Conservation (phyloP, 2,888 invertebrate genomes). For the Aphodius sticticus region DNA sequence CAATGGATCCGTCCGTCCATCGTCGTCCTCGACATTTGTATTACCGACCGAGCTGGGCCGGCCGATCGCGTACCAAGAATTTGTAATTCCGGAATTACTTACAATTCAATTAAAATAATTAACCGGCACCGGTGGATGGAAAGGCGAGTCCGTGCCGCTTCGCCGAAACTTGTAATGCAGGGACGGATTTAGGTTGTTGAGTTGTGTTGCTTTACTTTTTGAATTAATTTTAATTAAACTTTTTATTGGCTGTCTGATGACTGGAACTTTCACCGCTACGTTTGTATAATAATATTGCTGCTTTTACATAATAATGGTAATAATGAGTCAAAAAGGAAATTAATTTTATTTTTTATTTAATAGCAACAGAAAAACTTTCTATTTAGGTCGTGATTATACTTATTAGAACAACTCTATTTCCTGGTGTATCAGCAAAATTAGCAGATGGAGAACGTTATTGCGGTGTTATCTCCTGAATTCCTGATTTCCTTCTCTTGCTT, state of each 20-base stretch:
- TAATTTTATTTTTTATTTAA: too few relatives aligned
- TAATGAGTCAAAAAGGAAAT: neutral
- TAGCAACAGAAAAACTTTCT: too few relatives aligned
- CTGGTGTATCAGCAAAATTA: too few relatives aligned
- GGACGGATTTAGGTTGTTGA: neutral
- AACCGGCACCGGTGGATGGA: neutral
- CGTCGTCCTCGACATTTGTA: neutral
- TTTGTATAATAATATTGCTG: neutral
- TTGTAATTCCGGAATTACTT: conserved; percentile 4
- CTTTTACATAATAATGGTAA: neutral
- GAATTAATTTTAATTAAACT: neutral
- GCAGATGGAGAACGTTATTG: too few relatives aligned
- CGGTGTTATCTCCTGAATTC: too few relatives aligned
- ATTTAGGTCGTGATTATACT: too few relatives aligned
- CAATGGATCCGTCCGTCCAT: neutral
- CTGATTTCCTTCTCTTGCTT: too few relatives aligned
- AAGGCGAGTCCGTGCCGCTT: neutral
- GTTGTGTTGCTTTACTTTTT: neutral
- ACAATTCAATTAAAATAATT: conserved; percentile 4
- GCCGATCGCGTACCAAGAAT: neutral
- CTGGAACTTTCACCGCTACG: neutral
- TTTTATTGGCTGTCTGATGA: neutral
- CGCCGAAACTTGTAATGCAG: neutral
- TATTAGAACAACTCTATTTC: too few relatives aligned
- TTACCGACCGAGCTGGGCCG: neutral